Conservation (phyloP, 2,113 vertebrate species). For the Dicerorhinus sumatrensis region DNA sequence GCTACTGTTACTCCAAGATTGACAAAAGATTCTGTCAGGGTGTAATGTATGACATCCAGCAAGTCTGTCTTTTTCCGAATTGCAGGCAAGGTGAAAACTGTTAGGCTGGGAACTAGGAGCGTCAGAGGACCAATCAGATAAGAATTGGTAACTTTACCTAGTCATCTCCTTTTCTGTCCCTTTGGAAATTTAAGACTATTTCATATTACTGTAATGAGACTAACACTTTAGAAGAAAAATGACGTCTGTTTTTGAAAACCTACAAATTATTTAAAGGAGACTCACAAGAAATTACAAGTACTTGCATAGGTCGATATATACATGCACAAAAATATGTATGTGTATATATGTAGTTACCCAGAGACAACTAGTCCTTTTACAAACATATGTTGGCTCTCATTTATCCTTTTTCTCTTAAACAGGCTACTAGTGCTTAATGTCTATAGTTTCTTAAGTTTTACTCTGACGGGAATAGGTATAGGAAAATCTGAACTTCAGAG, state of each 20-base stretch:
- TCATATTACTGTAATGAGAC: not conserved
- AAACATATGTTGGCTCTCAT: not conserved
- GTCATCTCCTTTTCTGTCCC: not conserved
- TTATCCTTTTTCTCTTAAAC: not conserved
- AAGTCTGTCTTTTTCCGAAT: not conserved
- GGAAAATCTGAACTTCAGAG: not conserved
- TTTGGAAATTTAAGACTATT: not conserved
- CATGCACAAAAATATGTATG: not conserved
- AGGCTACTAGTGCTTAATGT: not conserved
- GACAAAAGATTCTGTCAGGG: not conserved
- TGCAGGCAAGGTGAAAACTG: not conserved
- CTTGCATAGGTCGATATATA: not conserved
- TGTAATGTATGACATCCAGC: not conserved
- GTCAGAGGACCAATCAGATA: not conserved
- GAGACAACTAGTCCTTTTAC: not conserved
- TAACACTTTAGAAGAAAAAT: not conserved
- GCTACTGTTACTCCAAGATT: not conserved
- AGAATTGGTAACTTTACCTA: conserved; percentile 18
- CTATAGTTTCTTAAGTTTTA: not conserved
- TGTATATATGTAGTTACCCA: not conserved
- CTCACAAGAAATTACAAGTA: not conserved
- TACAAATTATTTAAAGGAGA: not conserved
- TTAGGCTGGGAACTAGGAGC: not conserved
- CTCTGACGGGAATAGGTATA: not conserved
- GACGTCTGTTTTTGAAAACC: not conserved